Base-by-base conservation (phyloP, 1,140 invertebrate species). In the Ceratosolen solmsi region DNA sequence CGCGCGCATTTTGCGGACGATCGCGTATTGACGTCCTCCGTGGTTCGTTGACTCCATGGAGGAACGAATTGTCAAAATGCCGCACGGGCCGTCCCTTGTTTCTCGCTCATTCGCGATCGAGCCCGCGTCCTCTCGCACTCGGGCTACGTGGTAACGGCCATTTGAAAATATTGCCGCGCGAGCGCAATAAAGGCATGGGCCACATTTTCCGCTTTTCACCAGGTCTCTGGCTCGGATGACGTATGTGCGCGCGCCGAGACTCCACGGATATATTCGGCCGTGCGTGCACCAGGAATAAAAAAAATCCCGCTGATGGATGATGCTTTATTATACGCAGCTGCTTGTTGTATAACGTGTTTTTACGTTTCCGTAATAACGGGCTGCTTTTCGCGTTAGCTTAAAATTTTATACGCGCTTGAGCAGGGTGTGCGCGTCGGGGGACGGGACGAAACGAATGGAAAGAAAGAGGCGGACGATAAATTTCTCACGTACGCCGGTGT, bases 141-240 rank as follows among this genome's bases (percentile, higher is more conserved):
- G n/a, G n/a, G n/a, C n/a, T n/a, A n/a, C n/a, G n/a, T n/a, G n/a
- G n/a, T n/a, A n/a, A n/a, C n/a, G n/a, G n/a, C n/a, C n/a, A n/a
- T n/a, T n/a, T n/a, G n/a, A n/a, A n/a, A n/a, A n/a, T n/a, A n/a
- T n/a, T n/a, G n/a, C 41, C 41, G 5, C 41, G 41, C 5, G 41
- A 13, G 13, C 41, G 41, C 41, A 13, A 46, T 46, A 46, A 46
- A 13, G 13, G 41, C 5, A 1, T 30, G 41, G 36, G 49, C 30
- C 65, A 58, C 65, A 71, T 79, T 79, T 72, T 79, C 77, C 77
- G 36, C 70, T 54, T 60, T 80, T 80, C 70, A 27, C 79, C 63
- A 54, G 38, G 22, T 73, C 63, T 63, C 33, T 41, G 63, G 68
- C 78, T 80, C 41, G 79, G 70, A n/a, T 49, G 63, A 73, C 54